These are phyloP conservation scores for Coronaproctus castanopsis DNA, from an alignment of 2,888 invertebrate genomes.

Conservation along the genomic window DNA sequence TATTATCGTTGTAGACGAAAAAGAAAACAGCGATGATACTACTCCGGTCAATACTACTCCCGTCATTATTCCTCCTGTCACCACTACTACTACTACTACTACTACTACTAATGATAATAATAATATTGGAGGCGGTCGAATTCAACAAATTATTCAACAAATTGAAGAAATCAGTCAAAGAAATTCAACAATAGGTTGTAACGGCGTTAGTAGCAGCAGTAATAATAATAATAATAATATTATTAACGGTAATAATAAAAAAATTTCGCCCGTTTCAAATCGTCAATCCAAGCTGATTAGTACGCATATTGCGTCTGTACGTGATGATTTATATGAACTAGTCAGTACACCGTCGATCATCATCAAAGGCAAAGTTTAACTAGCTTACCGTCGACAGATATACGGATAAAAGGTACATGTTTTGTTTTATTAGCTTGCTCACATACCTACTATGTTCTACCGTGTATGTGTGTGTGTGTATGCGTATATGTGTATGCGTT, in stretches of 20 bases:
- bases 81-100: too few species aligned
- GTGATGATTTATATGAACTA: constrained; percentile 11
- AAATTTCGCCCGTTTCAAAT: not conserved
- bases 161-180: constrained; percentile 19
- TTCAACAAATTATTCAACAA: constrained; percentile 19
- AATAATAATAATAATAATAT: too few species aligned
- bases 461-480: too few species aligned
- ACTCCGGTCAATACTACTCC: too few species aligned
- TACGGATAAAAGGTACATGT: too few species aligned
- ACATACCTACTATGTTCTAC: too few species aligned
- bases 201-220: too few species aligned
- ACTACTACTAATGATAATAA: not conserved
- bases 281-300: not conserved
- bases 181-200: constrained; percentile 3
- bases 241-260: too few species aligned
- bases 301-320: not conserved
- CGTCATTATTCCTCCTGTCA: too few species aligned
- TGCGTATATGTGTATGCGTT: constrained; percentile 10
- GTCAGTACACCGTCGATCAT: constrained; percentile 11
- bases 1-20: constrained; percentile 4
- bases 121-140: constrained; percentile 14
- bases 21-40: constrained; percentile 1
- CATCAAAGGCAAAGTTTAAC: too few species aligned
- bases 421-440: too few species aligned
- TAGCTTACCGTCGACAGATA: too few species aligned